A percentile compares a stretch with the other conserved stretches of the same genome.
phyloP scores from a whole-genome alignment of 35 echinoderm and acorn worm species.

The Patiria miniata region DNA sequence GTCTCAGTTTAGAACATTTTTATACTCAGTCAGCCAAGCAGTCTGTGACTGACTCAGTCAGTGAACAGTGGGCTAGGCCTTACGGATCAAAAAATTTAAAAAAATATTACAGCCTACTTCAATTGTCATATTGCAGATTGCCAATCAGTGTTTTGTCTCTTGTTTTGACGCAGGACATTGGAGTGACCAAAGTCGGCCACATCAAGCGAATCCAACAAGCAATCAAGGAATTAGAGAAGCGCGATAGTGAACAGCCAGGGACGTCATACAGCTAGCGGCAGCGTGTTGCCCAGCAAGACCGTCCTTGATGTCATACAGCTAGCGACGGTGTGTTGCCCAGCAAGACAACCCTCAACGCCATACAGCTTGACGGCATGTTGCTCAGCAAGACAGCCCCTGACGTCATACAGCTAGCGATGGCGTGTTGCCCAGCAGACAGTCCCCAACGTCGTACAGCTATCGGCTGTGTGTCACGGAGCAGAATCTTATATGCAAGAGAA shows the following conservation, averaged over 20 bases:
- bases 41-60: too few species aligned
- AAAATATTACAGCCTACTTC: too few species aligned
- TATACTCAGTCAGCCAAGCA: too few species aligned
- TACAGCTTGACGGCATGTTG: too few species aligned
- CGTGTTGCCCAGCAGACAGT: neutral
- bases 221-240: constrained; percentile 86
- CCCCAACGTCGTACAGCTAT: neutral
- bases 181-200: constrained; percentile 96
- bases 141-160: neutral
- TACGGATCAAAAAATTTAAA: too few species aligned
- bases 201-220: constrained; percentile 92
- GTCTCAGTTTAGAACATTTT: too few species aligned
- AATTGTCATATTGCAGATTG: neutral
- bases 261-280: neutral
- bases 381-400: neutral
- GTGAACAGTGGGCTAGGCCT: too few species aligned
- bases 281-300: neutral
- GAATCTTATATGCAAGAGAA: too few species aligned
- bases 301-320: too few species aligned
- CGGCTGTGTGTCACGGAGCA: neutral
- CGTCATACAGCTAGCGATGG: neutral
- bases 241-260: constrained; percentile 46
- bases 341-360: too few species aligned
- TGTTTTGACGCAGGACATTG: constrained; percentile 78
- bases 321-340: too few species aligned